Percentiles rank a stretch among this genome's conserved stretches.
phyloP scores from a whole-genome alignment of 2,888 invertebrate species.

The Plagodis pulveraria region DNA sequence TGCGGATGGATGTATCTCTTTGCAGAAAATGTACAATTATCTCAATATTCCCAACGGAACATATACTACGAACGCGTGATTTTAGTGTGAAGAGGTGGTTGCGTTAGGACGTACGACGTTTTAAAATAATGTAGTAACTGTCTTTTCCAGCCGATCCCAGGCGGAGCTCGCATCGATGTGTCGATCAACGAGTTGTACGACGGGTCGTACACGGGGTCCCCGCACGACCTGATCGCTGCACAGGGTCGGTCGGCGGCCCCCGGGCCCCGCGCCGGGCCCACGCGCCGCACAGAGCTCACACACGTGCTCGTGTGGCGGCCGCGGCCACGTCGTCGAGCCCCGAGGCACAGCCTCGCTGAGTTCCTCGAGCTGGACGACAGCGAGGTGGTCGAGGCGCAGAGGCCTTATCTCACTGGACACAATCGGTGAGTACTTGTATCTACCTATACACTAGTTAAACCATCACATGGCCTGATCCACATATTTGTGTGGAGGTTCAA shows the following conservation, averaged over 20 bases:
- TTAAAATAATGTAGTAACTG: no score
- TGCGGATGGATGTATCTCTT: no score
- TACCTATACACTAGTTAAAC: no score
- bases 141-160: conserved; percentile 86
- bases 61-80: no score
- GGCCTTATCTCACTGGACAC: conserved; percentile 95
- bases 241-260: conserved; percentile 87
- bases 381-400: conserved; percentile 89
- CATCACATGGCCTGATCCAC: no score
- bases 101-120: no score
- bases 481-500: no score
- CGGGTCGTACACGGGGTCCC: conserved; percentile 97
- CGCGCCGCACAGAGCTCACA: conserved; percentile 90
- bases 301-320: conserved; percentile 92
- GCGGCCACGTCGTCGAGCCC: conserved; percentile 77
- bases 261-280: conserved; percentile 89
- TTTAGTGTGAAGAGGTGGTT: no score
- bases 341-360: conserved; percentile 92
- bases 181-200: conserved; percentile 98
- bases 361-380: conserved; percentile 95
- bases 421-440: conserved; percentile 85
- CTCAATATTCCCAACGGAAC: no score
- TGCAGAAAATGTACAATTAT: no score
- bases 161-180: conserved; percentile 96
- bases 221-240: conserved; percentile 93